A percentile compares a stretch with the other conserved stretches of the same genome.
Conservation (phyloP, 2,797 vertebrate species). For the Coregonus ussuriensis region DNA sequence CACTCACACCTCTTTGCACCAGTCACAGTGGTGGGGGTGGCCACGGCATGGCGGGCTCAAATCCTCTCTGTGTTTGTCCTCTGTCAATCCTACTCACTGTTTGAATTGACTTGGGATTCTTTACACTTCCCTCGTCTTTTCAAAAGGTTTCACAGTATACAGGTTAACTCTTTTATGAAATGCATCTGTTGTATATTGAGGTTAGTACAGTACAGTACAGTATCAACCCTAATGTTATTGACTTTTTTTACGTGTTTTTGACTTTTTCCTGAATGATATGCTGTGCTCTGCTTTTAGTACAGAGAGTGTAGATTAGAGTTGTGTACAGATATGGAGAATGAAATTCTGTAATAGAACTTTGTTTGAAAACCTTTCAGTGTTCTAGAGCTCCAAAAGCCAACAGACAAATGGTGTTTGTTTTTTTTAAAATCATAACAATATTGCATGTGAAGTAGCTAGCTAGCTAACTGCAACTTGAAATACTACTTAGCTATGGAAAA, state of each 20-base stretch:
- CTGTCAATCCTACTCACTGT: neutral
- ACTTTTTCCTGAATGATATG: neutral
- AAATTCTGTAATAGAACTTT: slow-evolving; percentile 6
- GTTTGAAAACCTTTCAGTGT: slow-evolving; percentile 9
- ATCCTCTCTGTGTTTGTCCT: slow-evolving; percentile 5
- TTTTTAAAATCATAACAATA: slow-evolving; percentile 2
- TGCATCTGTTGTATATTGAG: neutral
- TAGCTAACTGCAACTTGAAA: neutral
- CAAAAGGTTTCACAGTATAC: neutral
- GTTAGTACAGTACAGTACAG: neutral
- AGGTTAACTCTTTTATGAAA: neutral
- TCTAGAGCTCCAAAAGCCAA: slow-evolving; percentile 7
- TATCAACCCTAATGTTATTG: neutral
- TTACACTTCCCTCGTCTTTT: neutral
- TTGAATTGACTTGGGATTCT: neutral
- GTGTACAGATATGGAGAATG: neutral
- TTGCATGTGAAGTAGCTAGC: neutral
- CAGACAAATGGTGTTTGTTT: neutral
- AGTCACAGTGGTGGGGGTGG: neutral
- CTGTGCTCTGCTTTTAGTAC: slow-evolving; percentile 6
- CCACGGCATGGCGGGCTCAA: slow-evolving; percentile 2
- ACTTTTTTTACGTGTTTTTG: neutral
- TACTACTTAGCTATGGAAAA: neutral
- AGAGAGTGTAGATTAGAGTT: neutral
- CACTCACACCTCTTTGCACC: neutral